Conservation (phyloP, 2,797 vertebrate genomes). For the Spinus pinus region DNA sequence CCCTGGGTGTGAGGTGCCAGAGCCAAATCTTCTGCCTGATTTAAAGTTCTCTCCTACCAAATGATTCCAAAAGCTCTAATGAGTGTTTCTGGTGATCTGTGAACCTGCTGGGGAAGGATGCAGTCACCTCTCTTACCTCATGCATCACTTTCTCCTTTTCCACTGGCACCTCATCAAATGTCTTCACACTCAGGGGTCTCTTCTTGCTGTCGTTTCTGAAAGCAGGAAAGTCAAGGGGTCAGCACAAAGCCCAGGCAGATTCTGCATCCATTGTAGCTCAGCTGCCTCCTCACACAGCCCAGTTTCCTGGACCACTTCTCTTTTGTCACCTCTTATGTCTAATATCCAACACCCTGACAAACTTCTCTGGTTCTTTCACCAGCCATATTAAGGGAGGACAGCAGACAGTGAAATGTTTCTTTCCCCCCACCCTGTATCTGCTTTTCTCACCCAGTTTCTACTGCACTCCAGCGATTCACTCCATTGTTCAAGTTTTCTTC, state of each 20-base stretch:
- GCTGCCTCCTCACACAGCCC: not conserved
- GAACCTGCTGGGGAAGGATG: not conserved
- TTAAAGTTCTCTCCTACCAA: not conserved
- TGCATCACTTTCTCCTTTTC: conserved; percentile 79
- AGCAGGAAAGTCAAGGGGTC: not conserved
- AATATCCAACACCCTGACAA: not conserved
- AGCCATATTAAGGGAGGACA: not conserved
- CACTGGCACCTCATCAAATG: conserved; percentile 88
- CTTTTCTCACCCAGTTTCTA: conserved; percentile 81
- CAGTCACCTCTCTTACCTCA: conserved; percentile 75
- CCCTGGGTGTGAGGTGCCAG: not conserved
- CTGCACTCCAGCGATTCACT: conserved; percentile 77
- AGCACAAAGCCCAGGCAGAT: not conserved
- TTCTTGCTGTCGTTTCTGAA: conserved; percentile 82
- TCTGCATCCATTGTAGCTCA: not conserved
- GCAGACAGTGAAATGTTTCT: not conserved
- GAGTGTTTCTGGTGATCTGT: not conserved
- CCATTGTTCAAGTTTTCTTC: conserved; percentile 77
- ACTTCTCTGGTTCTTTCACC: not conserved
- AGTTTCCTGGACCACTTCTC: not conserved
- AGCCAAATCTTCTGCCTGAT: not conserved
- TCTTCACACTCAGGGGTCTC: conserved; percentile 87
- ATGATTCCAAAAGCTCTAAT: not conserved
- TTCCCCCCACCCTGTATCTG: rapidly evolving
- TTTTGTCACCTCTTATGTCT: not conserved